Evolutionary conservation across 2,113 vertebrate genomes (phyloP), one percentile per base, ranked within the genome.

Genomic region (Gopherus flavomarginatus): DNA sequence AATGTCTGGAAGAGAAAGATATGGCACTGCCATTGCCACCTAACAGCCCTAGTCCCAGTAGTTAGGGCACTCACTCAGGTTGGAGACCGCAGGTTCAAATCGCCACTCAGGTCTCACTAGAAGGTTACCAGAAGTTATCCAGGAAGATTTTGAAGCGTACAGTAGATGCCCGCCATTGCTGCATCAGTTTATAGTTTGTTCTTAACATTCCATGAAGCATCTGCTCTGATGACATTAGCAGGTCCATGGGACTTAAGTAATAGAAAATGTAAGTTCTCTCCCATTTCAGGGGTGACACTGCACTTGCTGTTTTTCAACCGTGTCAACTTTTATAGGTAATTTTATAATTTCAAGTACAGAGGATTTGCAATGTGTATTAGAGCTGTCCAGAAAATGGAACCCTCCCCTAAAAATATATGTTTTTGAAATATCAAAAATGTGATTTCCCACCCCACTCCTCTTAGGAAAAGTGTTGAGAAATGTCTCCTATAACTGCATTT

Each of bases 161-260:
- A 10, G 1, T 2, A 8, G 8, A 4, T 35, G 49, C 1, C 1
- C 35, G 16, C 1, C 1, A 8, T 21, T 38, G 1, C 24, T 19
- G 10, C 52, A 93, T 69, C 75, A n/a, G 6, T 79, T 88, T 81
- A 42, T 65, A 77, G 50, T 65, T 95, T 75, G 72, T 47, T 88
- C 62, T n/a, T 69, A 50, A 1, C 82, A 78, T 82, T 14, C 88
- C 82, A 9, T 6, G 44, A 22, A 92, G 78, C 53, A 47, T 81
- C 92, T 75, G 65, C 79, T 81, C 75, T 62, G 44, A 17, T 1
- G n/a, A 81, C 2, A 35, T 86, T 59, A 35, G 21, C 77, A 95
- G 88, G 49, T 9, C 4, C 3, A 57, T 62, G 65, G 88, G 90
- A 82, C 72, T 14, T 81, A 72, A 81, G 44, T 79, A 62, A 49